These are phyloP conservation scores for Cygnus buccinator DNA, from an alignment of 2,113 vertebrate genomes.

Conservation along the genomic window DNA sequence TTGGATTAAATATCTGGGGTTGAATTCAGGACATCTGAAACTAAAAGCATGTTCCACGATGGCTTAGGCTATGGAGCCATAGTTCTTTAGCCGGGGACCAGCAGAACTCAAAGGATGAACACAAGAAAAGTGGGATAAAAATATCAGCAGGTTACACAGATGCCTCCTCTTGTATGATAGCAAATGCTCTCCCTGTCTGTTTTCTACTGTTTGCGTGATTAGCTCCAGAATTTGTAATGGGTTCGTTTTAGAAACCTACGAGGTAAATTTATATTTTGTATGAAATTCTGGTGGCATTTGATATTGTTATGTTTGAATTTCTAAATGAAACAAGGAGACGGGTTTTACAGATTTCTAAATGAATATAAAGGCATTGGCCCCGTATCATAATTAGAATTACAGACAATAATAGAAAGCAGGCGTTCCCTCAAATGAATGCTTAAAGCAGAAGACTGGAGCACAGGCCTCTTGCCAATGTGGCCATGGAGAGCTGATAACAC, in stretches of 20 bases:
- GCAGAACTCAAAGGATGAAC: neutral
- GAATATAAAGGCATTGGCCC: neutral
- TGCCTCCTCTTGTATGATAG: neutral
- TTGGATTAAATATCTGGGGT: neutral
- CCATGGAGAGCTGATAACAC: neutral
- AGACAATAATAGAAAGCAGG: neutral
- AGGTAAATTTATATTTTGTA: neutral
- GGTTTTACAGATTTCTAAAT: neutral
- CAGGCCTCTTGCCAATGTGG: neutral
- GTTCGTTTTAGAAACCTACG: neutral
- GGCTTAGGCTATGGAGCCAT: neutral
- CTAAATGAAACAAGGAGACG: neutral
- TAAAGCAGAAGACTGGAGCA: neutral
- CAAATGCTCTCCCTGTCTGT: neutral
- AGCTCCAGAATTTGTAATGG: neutral
- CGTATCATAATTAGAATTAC: neutral
- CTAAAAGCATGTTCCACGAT: neutral
- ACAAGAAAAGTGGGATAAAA: conserved; percentile 2
- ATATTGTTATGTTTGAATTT: neutral
- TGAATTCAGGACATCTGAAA: neutral
- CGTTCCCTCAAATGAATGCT: neutral
- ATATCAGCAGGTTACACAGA: neutral
- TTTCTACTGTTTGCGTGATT: neutral
- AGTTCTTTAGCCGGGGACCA: conserved; percentile 8
- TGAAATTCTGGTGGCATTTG: neutral